phyloP scores from a whole-genome alignment of 2,888 invertebrate species.

The Tiliacea aurago region DNA sequence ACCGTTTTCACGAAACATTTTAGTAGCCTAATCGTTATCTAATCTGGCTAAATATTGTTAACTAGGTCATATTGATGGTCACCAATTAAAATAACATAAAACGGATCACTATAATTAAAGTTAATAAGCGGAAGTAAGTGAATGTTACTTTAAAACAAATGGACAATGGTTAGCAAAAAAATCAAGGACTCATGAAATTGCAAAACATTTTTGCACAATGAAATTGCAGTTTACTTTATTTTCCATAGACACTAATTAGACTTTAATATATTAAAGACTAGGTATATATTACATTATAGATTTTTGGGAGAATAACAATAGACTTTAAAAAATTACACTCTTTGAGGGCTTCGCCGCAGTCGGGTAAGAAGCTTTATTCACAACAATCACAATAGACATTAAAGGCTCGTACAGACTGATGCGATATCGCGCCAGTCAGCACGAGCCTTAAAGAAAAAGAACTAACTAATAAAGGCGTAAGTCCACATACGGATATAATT shows the following conservation, averaged over 20 bases:
- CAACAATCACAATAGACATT: too few relatives aligned
- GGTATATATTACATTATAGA: too few relatives aligned
- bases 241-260: not conserved
- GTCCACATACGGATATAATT: too few relatives aligned
- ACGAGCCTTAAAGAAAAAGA: not conserved
- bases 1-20: not conserved
- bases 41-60: not conserved
- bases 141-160: constrained; percentile 34
- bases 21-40: not conserved
- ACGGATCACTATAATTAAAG: constrained; percentile 33
- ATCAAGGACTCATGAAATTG: constrained; percentile 34
- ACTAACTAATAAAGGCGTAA: not conserved
- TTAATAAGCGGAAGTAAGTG: constrained; percentile 42
- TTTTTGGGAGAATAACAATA: not conserved
- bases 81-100: constrained; percentile 31
- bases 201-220: constrained; percentile 17
- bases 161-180: constrained; percentile 28
- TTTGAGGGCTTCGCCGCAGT: not conserved
- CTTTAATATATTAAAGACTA: too few relatives aligned
- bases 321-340: not conserved
- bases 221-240: not conserved
- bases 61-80: constrained; percentile 39
- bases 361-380: not conserved
- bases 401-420: too few relatives aligned
- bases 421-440: too few relatives aligned